A percentile compares a stretch with the other conserved stretches of the same genome.
Conservation (phyloP, 1,140 invertebrate species). For the Drosophila miranda region DNA sequence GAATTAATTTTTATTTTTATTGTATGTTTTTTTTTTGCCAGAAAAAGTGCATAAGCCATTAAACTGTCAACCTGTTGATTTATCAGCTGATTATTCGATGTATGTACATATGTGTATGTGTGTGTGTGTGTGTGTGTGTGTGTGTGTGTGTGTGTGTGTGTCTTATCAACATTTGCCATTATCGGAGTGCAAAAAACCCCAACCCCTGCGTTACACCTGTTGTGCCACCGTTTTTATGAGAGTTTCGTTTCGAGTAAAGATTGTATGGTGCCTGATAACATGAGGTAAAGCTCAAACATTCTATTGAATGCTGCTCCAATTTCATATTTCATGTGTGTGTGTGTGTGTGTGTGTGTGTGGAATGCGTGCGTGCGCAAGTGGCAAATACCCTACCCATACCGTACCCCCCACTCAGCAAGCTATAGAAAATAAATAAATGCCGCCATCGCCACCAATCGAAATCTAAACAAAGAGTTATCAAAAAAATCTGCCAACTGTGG, state of each 20-base stretch:
- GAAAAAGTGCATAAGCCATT: too few species aligned
- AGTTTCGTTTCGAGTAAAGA: not conserved
- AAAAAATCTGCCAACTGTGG: constrained; percentile 48
- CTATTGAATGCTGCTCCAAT: constrained; percentile 37
- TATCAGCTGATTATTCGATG: too few species aligned
- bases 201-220: too few species aligned
- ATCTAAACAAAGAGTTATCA: constrained; percentile 54
- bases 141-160: too few species aligned
- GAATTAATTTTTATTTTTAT: too few species aligned
- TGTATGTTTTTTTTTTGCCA: too few species aligned
- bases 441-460: constrained; percentile 46
- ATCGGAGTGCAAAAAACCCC: constrained; percentile 3
- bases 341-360: constrained; percentile 5
- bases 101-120: too few species aligned
- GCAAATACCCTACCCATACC: constrained; percentile 11
- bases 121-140: too few species aligned
- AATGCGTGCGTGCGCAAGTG: constrained; percentile 30
- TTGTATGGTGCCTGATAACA: not conserved
- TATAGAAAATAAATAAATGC: constrained; percentile 47
- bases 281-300: constrained; percentile 4
- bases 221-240: not conserved
- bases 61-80: too few species aligned
- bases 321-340: constrained; percentile 21
- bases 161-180: too few species aligned
- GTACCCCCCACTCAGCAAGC: not conserved